phyloP scores from a whole-genome alignment of 2,797 vertebrate genomes.

The Megaceryle alcyon region DNA sequence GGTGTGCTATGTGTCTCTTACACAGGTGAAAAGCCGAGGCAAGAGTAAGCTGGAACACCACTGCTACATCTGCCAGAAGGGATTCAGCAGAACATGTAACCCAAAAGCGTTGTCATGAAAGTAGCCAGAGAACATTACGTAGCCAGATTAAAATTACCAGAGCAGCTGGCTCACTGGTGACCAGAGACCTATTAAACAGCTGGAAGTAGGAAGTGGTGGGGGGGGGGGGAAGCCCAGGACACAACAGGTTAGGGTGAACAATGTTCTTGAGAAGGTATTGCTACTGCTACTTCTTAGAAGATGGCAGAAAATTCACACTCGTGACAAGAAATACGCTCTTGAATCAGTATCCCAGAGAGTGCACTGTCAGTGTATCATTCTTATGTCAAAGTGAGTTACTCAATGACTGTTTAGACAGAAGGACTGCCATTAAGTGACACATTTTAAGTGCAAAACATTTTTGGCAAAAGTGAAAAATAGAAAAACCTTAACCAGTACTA shows the following conservation, averaged over 20 bases:
- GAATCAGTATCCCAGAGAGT: neutral
- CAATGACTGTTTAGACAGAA: neutral
- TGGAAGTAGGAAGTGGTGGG: neutral
- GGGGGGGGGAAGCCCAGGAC: rapidly evolving
- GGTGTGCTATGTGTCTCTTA: too few relatives aligned
- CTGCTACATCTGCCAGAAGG: neutral
- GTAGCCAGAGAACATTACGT: neutral
- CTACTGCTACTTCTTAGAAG: constrained; percentile 26
- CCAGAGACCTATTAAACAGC: neutral
- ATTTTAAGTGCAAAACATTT: constrained; percentile 83
- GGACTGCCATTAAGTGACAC: constrained; percentile 69
- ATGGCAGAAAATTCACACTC: neutral
- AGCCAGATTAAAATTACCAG: neutral
- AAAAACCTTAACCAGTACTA: constrained; percentile 84
- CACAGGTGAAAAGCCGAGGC: neutral
- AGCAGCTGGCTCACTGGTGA: neutral
- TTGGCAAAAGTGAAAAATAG: constrained; percentile 91
- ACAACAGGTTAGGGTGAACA: neutral
- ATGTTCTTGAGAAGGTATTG: constrained; percentile 20
- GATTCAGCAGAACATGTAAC: neutral
- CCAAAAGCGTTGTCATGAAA: neutral
- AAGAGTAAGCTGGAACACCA: neutral
- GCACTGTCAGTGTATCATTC: neutral
- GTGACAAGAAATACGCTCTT: neutral
- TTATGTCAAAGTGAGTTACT: neutral